A percentile compares a stretch with the other conserved stretches of the same genome.
These are phyloP conservation scores for Todus mexicanus DNA, from an alignment of 2,797 vertebrate genomes.

Conservation along the genomic window DNA sequence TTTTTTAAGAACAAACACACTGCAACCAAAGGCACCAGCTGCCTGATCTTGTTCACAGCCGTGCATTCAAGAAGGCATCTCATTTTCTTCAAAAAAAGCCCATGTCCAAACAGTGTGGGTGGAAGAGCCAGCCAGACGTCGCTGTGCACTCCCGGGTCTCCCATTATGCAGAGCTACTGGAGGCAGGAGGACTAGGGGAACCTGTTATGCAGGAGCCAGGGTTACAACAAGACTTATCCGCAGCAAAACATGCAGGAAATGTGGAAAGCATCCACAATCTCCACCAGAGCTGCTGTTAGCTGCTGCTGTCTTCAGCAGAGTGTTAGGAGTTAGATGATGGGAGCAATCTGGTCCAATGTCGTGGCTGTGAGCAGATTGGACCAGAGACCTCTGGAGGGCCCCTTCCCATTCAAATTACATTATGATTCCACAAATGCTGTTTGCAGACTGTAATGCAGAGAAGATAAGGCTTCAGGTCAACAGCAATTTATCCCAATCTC, in stretches of 20 bases:
- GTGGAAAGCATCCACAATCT: background rate
- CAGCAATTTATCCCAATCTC: background rate
- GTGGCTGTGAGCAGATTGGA: background rate
- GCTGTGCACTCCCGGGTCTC: background rate
- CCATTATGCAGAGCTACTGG: background rate
- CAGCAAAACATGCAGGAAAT: background rate
- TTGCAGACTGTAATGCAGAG: background rate
- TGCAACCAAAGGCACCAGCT: background rate
- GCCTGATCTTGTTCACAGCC: background rate
- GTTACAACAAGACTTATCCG: background rate
- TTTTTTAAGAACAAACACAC: background rate
- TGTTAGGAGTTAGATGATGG: background rate
- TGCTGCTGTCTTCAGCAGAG: background rate
- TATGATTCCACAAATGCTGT: background rate
- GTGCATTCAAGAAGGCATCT: background rate
- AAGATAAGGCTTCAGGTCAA: background rate
- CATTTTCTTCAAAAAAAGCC: background rate
- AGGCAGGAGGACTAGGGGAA: constrained; percentile 24
- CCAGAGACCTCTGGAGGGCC: background rate
- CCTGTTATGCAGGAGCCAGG: background rate
- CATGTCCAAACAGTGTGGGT: background rate
- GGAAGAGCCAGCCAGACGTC: background rate
- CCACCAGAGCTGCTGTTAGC: background rate
- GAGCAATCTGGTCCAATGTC: background rate
- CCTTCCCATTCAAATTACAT: background rate